Evolutionary conservation across 2,113 vertebrate genomes (phyloP).

Genomic region (Laterallus jamaicensis): DNA sequence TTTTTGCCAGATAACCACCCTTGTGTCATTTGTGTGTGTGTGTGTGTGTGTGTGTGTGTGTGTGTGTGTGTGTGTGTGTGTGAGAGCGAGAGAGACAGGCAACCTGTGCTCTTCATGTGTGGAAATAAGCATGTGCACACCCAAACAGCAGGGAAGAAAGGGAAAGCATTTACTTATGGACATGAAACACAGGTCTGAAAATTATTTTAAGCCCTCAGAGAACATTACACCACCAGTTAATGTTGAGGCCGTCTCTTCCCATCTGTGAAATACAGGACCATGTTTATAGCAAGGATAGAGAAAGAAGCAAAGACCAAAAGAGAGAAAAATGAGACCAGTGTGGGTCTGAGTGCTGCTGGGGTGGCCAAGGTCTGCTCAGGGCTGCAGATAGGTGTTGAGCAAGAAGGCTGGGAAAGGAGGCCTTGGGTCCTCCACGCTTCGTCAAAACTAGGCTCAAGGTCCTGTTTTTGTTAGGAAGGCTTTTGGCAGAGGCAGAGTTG

Average conservation of each 20-base stretch:
- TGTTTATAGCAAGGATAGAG: background rate
- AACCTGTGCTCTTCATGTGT: background rate
- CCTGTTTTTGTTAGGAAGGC: background rate
- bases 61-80: background rate
- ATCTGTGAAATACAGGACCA: background rate
- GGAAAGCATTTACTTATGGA: background rate
- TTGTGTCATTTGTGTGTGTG: background rate
- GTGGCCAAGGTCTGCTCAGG: background rate
- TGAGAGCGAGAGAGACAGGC: background rate
- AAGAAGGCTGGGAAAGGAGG: background rate
- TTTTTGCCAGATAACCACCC: background rate
- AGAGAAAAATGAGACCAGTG: background rate
- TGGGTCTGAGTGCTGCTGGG: background rate
- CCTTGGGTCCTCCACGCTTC: background rate
- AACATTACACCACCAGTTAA: background rate
- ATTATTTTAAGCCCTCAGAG: conserved; percentile 27
- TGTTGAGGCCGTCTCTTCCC: background rate
- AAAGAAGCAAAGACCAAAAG: background rate
- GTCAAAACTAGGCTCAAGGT: background rate
- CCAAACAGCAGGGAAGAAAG: background rate
- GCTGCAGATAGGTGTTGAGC: background rate
- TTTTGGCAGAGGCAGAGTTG: conserved; percentile 5
- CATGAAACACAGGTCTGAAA: background rate
- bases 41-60: background rate
- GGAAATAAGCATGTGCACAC: background rate